Evolutionary conservation across 2,888 invertebrate genomes (phyloP), one percentile per base, ranked within the genome.

Genomic region (Leptopilina myrica): DNA sequence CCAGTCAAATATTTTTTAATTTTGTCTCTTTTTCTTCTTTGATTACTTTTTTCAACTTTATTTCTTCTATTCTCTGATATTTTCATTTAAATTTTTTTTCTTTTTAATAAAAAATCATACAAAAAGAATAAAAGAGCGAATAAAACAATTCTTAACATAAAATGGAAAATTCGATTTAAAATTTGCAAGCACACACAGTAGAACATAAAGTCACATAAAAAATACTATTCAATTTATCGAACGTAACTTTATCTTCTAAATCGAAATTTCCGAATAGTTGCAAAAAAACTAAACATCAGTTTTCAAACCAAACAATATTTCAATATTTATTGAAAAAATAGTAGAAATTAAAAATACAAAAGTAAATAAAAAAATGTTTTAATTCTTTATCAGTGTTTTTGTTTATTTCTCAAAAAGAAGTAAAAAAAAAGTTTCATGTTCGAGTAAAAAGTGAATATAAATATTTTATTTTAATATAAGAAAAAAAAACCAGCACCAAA

Each of bases 401-500:
- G 56, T 53, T 49, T n/a, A n/a, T 73, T 33, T 1, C 1, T 7
- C n/a, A 73, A 12, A 73, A 73, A 56, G n/a, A 53, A 73, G 6
- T 43, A 14, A 40, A 9, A 14, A 33, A 56, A 56, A 49, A 11
- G 12, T 49, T 0, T 49, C 4, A 11, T 26, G 40, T 76, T 80
- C 80, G 67, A 77, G 73, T 75, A 69, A 76, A 80, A 79, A 80
- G 33, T 80, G 76, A 64, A 84, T 83, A 77, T 49, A 49, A 49
- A 49, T 11, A 49, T 12, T 49, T 49, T 43, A 7, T 43, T 43
- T 43, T 43, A 33, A 33, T 43, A 8, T 43, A 43, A 43, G 84
- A 82, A 88, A 86, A 87, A 89, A 88, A 86, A 87, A 89, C 91
- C 91, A 90, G 88, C 90, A 91, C 91, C 91, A 89, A 49, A 49